These are phyloP conservation scores for Odontomachus brunneus DNA, from an alignment of 1,140 invertebrate genomes.

Conservation along the genomic window DNA sequence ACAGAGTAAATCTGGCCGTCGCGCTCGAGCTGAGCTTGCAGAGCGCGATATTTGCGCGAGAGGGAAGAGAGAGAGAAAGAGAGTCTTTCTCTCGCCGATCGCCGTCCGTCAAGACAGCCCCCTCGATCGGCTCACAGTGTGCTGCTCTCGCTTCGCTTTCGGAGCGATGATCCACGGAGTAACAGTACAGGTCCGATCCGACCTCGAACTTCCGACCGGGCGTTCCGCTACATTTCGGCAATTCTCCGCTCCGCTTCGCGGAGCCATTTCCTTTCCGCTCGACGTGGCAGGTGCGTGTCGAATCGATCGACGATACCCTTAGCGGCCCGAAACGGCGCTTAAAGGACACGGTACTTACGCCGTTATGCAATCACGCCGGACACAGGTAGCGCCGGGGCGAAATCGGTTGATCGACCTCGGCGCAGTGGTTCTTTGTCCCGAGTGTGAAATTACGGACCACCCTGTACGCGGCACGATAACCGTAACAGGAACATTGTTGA, in stretches of 20 bases:
- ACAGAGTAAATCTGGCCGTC: constrained; percentile 13
- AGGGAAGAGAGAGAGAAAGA: background rate
- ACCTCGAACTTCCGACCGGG: constrained; percentile 19
- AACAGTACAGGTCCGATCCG: constrained; percentile 39
- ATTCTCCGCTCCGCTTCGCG: constrained; percentile 45
- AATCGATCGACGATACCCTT: constrained; percentile 52
- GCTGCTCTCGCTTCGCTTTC: background rate
- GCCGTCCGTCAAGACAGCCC: no score
- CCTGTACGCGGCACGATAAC: background rate
- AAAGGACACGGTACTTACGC: constrained; percentile 52
- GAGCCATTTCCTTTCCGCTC: constrained; percentile 50
- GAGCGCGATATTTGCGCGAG: background rate
- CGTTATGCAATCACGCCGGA: constrained; percentile 46
- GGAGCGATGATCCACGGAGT: background rate
- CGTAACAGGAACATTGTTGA: background rate
- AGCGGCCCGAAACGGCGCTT: constrained; percentile 41
- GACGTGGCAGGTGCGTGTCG: constrained; percentile 47
- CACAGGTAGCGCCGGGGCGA: constrained; percentile 34
- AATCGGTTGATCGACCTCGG: constrained; percentile 33
- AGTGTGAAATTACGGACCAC: background rate
- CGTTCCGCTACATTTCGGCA: constrained; percentile 57
- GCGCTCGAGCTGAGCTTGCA: background rate
- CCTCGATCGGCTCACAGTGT: no score
- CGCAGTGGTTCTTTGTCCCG: constrained; percentile 30
- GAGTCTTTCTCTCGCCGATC: background rate